Evolutionary conservation across 2,797 vertebrate genomes (phyloP), one percentile per base, ranked within the genome.

Genomic region (Tiaroga cobitis): DNA sequence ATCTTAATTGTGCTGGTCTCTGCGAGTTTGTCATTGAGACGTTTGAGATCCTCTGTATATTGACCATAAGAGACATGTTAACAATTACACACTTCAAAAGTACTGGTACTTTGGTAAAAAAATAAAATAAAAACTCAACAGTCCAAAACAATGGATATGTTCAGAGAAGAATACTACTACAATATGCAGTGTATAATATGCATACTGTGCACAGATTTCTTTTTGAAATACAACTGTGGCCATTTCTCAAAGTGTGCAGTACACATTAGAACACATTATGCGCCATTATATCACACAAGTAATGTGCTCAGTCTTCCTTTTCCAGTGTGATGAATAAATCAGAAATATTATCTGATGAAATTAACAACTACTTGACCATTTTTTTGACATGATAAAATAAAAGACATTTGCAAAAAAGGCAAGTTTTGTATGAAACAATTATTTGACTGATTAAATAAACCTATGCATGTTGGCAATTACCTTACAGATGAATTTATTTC

Each of bases 1-100:
- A 97, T 92, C 91, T 97, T 99, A 75, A 95, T 92, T 81, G 96
- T 94, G 92, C 94, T 97, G 46, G 95, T 95, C 91, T 98, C 98
- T 1, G 94, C 93, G 70, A 99, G 94, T 86, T 97, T 99, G 91
- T 98, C 97, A 92, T 95, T 97, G 43, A 98, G 92, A 72, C 94
- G 95, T 88, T 97, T 98, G 87, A 97, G 92, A 79, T 99, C 97
- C 95, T 97, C 98, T 99, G 89, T 10, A 81, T 24, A 84, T 72
- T 56, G 83, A 6, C 5, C n/a, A n/a, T 9, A 73, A 41, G 32
- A 46, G 0, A 54, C 43, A 29, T 41, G 34, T 54, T 9, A 41
- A 7, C 3, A 68, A 67, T 24, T 46, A 73, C 18, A 11, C 3
- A 49, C 5, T 19, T n/a, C 29, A 80, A 80, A 80, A 19, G 37